These are phyloP conservation scores for Daptonema setosum DNA, from an alignment of 2,888 invertebrate species.

Conservation along the genomic window DNA sequence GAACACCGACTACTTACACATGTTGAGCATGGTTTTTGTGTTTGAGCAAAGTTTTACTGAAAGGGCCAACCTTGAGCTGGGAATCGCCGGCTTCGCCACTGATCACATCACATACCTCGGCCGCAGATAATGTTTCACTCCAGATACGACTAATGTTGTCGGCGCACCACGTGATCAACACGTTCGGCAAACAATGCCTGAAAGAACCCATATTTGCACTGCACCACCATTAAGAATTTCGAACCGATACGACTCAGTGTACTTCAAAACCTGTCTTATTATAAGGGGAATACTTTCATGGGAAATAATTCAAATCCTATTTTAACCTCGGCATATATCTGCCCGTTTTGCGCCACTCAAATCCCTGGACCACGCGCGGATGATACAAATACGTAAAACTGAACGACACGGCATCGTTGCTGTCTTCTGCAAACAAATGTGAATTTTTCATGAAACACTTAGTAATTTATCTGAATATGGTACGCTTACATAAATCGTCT, in stretches of 20 bases:
- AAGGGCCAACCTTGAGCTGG: no score
- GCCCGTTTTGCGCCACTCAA: slow-evolving; percentile 95
- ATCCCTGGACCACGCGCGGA: slow-evolving; percentile 80
- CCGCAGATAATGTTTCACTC: slow-evolving; percentile 94
- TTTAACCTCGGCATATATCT: slow-evolving; percentile 97
- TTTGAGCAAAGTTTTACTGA: no score
- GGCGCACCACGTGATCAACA: slow-evolving; percentile 85
- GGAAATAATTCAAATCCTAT: not conserved
- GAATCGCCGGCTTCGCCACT: not conserved
- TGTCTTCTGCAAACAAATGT: not conserved
- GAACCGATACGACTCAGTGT: no score
- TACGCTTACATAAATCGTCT: no score
- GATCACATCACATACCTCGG: slow-evolving; percentile 17
- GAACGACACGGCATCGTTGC: slow-evolving; percentile 50
- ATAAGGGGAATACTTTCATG: not conserved
- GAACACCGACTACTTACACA: no score
- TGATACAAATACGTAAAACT: slow-evolving; percentile 86
- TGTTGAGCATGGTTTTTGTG: no score
- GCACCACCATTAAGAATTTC: no score
- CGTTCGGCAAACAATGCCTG: slow-evolving; percentile 86
- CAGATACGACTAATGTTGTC: slow-evolving; percentile 97
- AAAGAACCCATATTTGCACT: slow-evolving; percentile 14
- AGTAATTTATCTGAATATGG: no score
- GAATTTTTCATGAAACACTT: no score
- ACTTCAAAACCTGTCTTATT: no score